Conservation (phyloP, 1,140 invertebrate genomes). For the Drosophila sproati region DNA sequence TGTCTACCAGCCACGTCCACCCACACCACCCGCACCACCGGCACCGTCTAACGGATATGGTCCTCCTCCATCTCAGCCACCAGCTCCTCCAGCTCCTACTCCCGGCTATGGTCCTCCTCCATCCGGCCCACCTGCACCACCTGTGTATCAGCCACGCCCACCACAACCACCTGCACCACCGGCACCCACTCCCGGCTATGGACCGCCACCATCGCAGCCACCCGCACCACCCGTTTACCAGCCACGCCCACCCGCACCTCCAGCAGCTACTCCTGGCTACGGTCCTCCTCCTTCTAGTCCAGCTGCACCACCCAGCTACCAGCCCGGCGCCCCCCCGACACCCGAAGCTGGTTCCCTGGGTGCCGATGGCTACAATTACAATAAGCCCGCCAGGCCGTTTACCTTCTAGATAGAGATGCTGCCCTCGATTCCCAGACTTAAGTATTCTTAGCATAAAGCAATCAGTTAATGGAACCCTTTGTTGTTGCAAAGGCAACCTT, state of each 20-base stretch:
- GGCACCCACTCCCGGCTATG: slow-evolving; percentile 52
- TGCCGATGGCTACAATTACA: slow-evolving; percentile 69
- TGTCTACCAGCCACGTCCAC: slow-evolving; percentile 59
- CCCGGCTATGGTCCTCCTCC: slow-evolving; percentile 61
- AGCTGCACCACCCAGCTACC: slow-evolving; percentile 35
- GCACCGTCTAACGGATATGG: slow-evolving; percentile 49
- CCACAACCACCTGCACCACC: slow-evolving; percentile 55
- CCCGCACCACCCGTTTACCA: slow-evolving; percentile 56
- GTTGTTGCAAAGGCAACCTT: slow-evolving; percentile 45
- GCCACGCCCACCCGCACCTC: slow-evolving; percentile 55
- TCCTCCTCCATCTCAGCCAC: slow-evolving; percentile 32
- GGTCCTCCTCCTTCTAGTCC: slow-evolving; percentile 34
- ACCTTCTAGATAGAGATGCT: slow-evolving; percentile 45
- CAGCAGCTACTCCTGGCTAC: slow-evolving; percentile 49
- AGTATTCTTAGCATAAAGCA: slow-evolving; percentile 42
- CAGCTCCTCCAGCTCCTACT: slow-evolving; percentile 46
- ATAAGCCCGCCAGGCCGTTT: slow-evolving; percentile 60
- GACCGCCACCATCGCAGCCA: slow-evolving; percentile 37
- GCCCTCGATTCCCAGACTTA: background rate
- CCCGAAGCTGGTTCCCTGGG: slow-evolving; percentile 60
- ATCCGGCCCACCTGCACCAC: slow-evolving; percentile 46
- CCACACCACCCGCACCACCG: slow-evolving; percentile 50
- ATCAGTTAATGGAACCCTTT: slow-evolving; percentile 21
- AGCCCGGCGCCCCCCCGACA: slow-evolving; percentile 2
- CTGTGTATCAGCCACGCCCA: slow-evolving; percentile 32